Conservation (phyloP, 2,888 invertebrate species). For the Thelaira solivaga region DNA sequence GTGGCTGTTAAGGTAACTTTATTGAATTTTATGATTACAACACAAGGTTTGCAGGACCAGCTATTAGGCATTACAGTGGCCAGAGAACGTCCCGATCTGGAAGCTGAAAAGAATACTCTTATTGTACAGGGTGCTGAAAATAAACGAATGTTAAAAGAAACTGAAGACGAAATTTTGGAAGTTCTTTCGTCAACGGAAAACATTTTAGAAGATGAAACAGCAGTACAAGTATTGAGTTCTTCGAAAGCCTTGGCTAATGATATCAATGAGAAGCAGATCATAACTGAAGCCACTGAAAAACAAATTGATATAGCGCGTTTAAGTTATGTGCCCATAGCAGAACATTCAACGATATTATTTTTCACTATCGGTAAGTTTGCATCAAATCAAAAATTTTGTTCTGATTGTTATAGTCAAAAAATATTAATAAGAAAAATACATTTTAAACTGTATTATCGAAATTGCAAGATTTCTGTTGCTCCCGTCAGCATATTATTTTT, state of each 20-base stretch:
- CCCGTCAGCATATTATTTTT: too few species aligned
- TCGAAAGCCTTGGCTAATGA: constrained; percentile 94
- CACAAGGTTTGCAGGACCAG: constrained; percentile 92
- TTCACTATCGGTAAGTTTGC: constrained; percentile 90
- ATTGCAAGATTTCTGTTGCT: too few species aligned
- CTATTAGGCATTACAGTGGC: constrained; percentile 93
- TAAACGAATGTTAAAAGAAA: constrained; percentile 88
- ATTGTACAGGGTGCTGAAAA: constrained; percentile 93
- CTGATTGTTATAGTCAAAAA: too few species aligned
- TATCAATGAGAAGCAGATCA: constrained; percentile 92
- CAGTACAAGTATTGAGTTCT: constrained; percentile 90
- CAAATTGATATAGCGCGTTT: constrained; percentile 91
- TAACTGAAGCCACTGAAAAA: constrained; percentile 92
- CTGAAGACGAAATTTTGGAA: constrained; percentile 93
- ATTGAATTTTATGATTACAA: constrained; percentile 95
- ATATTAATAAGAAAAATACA: too few species aligned
- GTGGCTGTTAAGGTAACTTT: constrained; percentile 93
- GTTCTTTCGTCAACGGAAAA: constrained; percentile 85
- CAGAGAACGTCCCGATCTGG: constrained; percentile 92
- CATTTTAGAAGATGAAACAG: constrained; percentile 94
- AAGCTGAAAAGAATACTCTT: constrained; percentile 91
- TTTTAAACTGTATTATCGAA: too few species aligned
- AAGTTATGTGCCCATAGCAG: constrained; percentile 93
- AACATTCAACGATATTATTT: constrained; percentile 92
- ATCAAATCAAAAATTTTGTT: not conserved